A percentile compares a stretch with the other conserved stretches of the same genome.
These are phyloP conservation scores for Platerodrilus igneus DNA, from an alignment of 2,888 invertebrate genomes.

Conservation along the genomic window DNA sequence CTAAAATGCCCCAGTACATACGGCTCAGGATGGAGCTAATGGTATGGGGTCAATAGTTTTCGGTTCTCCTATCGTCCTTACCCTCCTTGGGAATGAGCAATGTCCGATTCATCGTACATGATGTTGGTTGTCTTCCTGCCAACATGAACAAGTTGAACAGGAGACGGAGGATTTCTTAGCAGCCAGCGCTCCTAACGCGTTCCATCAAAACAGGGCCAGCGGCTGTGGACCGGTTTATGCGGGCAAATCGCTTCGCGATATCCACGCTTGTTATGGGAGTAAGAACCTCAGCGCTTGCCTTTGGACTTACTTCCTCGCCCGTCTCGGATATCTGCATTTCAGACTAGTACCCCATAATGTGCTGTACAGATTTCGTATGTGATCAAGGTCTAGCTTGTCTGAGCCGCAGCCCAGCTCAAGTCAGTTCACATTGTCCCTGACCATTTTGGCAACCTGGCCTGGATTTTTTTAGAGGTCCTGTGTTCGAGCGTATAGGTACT, in stretches of 20 bases:
- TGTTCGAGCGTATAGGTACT: slow-evolving; percentile 31
- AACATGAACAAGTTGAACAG: slow-evolving; percentile 24
- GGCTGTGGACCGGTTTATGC: slow-evolving; percentile 25
- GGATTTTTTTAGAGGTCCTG: slow-evolving; percentile 37
- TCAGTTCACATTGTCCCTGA: slow-evolving; percentile 29
- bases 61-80: slow-evolving; percentile 29
- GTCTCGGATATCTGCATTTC: slow-evolving; percentile 22
- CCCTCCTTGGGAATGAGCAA: slow-evolving; percentile 37
- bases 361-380: slow-evolving; percentile 28
- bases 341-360: slow-evolving; percentile 31
- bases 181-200: slow-evolving; percentile 16
- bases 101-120: slow-evolving; percentile 37
- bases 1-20: slow-evolving; percentile 34
- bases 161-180: slow-evolving; percentile 18
- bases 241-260: slow-evolving; percentile 18
- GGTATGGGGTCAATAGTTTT: slow-evolving; percentile 38
- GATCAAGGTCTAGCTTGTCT: slow-evolving; percentile 6
- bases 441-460: slow-evolving; percentile 31
- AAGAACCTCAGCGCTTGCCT: slow-evolving; percentile 8
- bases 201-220: slow-evolving; percentile 26
- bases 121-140: slow-evolving; percentile 25
- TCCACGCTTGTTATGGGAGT: slow-evolving; percentile 16
- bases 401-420: slow-evolving; percentile 3
- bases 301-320: background rate
- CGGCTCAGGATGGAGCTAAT: slow-evolving; percentile 34